phyloP scores from a whole-genome alignment of 1,140 invertebrate species.

The Pseudomyrmex concolor region DNA sequence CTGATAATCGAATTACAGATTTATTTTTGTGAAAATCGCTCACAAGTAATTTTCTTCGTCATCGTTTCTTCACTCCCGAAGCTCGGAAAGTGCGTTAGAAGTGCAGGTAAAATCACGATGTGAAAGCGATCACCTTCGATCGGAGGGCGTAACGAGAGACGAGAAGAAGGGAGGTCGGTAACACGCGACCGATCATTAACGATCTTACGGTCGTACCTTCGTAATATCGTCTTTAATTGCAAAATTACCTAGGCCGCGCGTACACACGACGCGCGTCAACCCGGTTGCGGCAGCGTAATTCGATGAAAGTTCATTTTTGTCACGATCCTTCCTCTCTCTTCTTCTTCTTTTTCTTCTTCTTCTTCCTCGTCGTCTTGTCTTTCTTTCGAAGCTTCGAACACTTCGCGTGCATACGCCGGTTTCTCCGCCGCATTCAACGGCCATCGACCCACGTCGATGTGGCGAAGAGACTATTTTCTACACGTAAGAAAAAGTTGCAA shows the following conservation, averaged over 20 bases:
- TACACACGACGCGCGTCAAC: constrained; percentile 48
- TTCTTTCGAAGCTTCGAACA: constrained; percentile 29
- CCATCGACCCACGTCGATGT: constrained; percentile 46
- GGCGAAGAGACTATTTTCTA: constrained; percentile 47
- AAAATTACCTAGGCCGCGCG: constrained; percentile 70
- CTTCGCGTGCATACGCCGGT: constrained; percentile 49
- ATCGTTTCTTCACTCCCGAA: neutral
- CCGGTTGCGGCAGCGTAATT: constrained; percentile 74
- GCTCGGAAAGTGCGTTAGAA: neutral
- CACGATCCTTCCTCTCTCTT: constrained; percentile 23
- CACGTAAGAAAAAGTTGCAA: constrained; percentile 55
- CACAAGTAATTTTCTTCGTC: neutral
- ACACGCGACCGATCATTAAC: constrained; percentile 54
- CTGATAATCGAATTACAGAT: neutral
- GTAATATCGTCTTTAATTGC: constrained; percentile 73
- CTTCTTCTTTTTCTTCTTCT: neutral
- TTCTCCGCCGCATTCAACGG: constrained; percentile 53
- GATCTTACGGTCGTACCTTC: constrained; percentile 41
- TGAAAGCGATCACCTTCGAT: constrained; percentile 52
- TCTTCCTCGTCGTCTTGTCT: neutral
- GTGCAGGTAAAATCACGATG: constrained; percentile 22
- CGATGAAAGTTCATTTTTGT: constrained; percentile 74
- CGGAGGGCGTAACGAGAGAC: constrained; percentile 5
- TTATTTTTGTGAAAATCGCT: neutral
- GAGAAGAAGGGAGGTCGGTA: neutral